Evolutionary conservation across 2,113 vertebrate genomes (phyloP), one percentile per base, ranked within the genome.

Genomic region (Melierax canorus): DNA sequence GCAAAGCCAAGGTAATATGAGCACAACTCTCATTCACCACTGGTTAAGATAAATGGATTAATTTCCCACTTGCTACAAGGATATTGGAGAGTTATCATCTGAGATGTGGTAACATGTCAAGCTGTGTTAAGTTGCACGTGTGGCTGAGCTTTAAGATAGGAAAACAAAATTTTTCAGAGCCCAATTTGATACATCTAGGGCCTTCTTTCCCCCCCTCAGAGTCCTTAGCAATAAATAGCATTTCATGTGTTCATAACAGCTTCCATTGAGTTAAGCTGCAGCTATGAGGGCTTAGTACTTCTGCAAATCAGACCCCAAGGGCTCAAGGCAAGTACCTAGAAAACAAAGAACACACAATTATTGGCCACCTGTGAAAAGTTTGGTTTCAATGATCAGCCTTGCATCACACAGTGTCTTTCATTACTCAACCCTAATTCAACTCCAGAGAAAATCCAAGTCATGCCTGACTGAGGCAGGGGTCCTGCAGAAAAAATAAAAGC

Each of bases 301-400:
- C 94, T 93, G 78, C 94, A 96, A 59, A 95, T 93, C 96, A 93
- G 92, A 94, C 85, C 93, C 92, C 78, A 82, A 76, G 87, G 93
- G 93, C 78, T 94, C 85, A 79, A 73, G 90, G 74, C 32, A 48
- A 93, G 82, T 73, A 80, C 85, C 93, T 83, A 88, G 94, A 69
- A 93, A 94, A 95, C 88, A 95, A 94, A 94, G 92, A 88, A 50
- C 88, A 88, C 90, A 92, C 74, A 80, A 62, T 96, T 96, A 94
- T 73, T 95, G 85, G 88, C 93, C 93, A 86, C 71, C 82, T 95
- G 93, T 88, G 92, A 80, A 68, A 91, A 93, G 71, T 83, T 58
- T 92, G 62, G 71, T 95, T 88, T 96, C 92, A 93, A 48, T 79
- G 53, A 94, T 94, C 82, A 96, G 81, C 87, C 95, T 85, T 82